Evolutionary conservation across 1,140 invertebrate species (phyloP), one percentile per base, ranked within the genome.

Genomic region (Leptestheria dahalacensis): DNA sequence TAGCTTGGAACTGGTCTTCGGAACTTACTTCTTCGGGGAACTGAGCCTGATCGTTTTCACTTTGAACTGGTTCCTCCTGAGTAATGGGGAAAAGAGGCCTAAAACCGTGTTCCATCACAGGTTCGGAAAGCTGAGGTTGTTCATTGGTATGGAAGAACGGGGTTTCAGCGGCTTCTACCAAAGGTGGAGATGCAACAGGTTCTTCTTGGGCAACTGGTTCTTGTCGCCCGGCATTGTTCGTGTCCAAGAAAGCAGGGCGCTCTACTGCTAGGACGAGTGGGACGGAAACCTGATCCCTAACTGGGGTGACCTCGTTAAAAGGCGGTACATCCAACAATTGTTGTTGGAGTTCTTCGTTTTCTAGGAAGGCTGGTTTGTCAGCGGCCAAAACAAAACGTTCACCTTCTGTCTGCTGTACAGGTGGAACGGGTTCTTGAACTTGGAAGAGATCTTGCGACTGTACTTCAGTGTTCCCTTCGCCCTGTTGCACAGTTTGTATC

Each of bases 331-430:
- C 20, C 53, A 33, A 41, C 24, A 29, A 23, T 26, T 23, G 53
- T 12, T 12, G 20, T 15, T 41, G n/a, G n/a, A 41, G 33, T 41
- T 41, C 33, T 9, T 15, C 33, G 15, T 41, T 18, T 1, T 18
- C 53, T 24, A 56, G 41, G 53, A 56, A 56, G 23, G 53, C 28
- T 9, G 53, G 53, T 12, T 28, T 23, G 21, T 56, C 53, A 15
- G 53, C 53, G 2, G 53, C 53, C 20, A 56, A 25, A 18, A 56
- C 53, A 25, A 56, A 18, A 12, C 53, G 53, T n/a, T 11, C 23
- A 46, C 24, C 33, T 41, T 26, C 41, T 2, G 25, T 20, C 15
- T 20, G 23, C 18, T n/a, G 23, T 56, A 18, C 24, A 28, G n/a
- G 53, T 18, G 10, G 21, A 33, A 20, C 26, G 28, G 10, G 53